Percentiles rank a stretch among this genome's conserved stretches.
These are phyloP conservation scores for Hirundichthys speculiger DNA, from an alignment of 2,113 vertebrate species.

Conservation along the genomic window DNA sequence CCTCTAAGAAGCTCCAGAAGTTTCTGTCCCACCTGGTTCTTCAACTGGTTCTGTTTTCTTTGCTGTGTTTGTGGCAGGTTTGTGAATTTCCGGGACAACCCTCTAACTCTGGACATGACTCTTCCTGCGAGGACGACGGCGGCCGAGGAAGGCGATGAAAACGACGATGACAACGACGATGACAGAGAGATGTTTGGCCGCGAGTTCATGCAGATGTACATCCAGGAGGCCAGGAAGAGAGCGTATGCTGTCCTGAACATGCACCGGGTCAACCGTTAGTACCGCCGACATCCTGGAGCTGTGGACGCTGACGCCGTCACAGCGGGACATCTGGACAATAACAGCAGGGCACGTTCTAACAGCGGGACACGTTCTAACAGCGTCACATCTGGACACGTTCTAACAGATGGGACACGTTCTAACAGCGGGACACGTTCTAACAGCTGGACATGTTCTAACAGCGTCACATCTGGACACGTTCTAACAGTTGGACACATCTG, in stretches of 20 bases:
- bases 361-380: too few relatives aligned
- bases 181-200: conserved; percentile 90
- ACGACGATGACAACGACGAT: too few relatives aligned
- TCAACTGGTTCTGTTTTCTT: neutral
- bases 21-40: too few relatives aligned
- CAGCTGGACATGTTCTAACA: too few relatives aligned
- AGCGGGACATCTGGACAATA: too few relatives aligned
- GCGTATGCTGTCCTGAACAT: conserved; percentile 69
- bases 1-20: too few relatives aligned
- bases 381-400: too few relatives aligned
- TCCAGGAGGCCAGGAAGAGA: conserved; percentile 84
- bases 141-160: conserved; percentile 77
- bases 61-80: conserved; percentile 80
- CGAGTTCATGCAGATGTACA: conserved; percentile 92
- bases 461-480: too few relatives aligned
- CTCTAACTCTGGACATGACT: conserved; percentile 84
- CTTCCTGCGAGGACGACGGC: conserved; percentile 70
- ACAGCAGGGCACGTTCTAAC: too few relatives aligned
- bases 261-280: conserved; percentile 53
- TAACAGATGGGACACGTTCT: too few relatives aligned
- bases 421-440: too few relatives aligned
- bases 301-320: neutral
- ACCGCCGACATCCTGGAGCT: neutral
- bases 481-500: too few relatives aligned
- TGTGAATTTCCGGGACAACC: conserved; percentile 97